Percentiles rank a stretch among this genome's conserved stretches.
These are phyloP conservation scores for Sussaba pulchella DNA, from an alignment of 2,888 invertebrate genomes.

Conservation along the genomic window DNA sequence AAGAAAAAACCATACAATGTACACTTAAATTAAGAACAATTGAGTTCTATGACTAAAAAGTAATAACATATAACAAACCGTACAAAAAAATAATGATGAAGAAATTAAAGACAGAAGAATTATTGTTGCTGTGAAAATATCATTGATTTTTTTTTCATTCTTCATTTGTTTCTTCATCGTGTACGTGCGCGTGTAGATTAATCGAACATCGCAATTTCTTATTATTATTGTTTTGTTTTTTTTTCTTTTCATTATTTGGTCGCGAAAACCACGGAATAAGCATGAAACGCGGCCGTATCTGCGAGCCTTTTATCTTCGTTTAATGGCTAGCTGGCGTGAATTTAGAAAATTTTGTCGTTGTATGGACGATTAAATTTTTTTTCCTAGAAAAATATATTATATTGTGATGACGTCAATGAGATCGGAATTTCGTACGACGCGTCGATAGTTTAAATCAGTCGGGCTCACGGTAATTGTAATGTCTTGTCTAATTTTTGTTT, in stretches of 20 bases:
- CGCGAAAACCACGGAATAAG: conserved; percentile 47
- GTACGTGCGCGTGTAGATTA: conserved; percentile 43
- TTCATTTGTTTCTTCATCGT: conserved; percentile 52
- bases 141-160: conserved; percentile 41
- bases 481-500: no score
- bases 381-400: no score
- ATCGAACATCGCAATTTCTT: conserved; percentile 44
- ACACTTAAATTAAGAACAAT: conserved; percentile 85
- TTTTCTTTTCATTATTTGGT: conserved; percentile 37
- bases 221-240: conserved; percentile 27
- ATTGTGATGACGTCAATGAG: not conserved
- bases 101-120: conserved; percentile 67
- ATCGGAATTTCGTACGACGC: conserved; percentile 1
- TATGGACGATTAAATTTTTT: not conserved
- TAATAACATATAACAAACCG: conserved; percentile 85
- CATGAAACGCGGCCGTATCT: conserved; percentile 28
- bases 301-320: not conserved
- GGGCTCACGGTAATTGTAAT: not conserved
- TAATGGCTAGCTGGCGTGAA: conserved; percentile 67
- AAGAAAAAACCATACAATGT: conserved; percentile 84
- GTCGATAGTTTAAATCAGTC: conserved; percentile 17
- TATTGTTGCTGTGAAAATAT: conserved; percentile 69
- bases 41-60: conserved; percentile 82
- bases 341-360: conserved; percentile 25
- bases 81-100: conserved; percentile 78